A percentile compares a stretch with the other conserved stretches of the same genome.
These are phyloP conservation scores for Chloropsis hardwickii DNA, from an alignment of 2,113 vertebrate species.

Conservation along the genomic window DNA sequence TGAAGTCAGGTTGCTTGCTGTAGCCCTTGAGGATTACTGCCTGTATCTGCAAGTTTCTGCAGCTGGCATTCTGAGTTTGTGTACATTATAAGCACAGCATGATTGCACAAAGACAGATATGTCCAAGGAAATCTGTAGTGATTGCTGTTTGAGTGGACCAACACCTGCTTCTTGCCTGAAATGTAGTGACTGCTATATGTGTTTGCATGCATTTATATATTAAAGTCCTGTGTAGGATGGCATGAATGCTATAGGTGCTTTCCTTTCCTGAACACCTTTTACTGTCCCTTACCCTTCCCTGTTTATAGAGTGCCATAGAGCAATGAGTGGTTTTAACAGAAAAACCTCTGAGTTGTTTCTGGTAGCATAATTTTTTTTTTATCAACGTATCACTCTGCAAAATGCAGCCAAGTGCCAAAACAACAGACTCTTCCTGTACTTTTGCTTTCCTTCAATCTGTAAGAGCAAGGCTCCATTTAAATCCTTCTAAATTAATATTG, in stretches of 20 bases:
- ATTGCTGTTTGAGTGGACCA: neutral
- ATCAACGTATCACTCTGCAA: neutral
- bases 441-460: neutral
- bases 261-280: neutral
- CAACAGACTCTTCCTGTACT: neutral
- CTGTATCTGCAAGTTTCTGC: neutral
- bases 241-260: neutral
- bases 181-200: neutral
- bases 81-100: neutral
- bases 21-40: neutral
- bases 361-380: neutral
- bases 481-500: neutral
- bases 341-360: neutral
- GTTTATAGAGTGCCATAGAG: neutral
- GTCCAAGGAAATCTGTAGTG: neutral
- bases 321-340: neutral
- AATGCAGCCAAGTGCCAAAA: neutral
- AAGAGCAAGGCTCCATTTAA: neutral
- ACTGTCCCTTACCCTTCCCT: neutral
- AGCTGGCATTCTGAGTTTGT: neutral
- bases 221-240: neutral
- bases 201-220: neutral
- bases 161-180: neutral
- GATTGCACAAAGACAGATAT: neutral
- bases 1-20: rapidly evolving